These are phyloP conservation scores for Leptothorax acervorum DNA, from an alignment of 2,888 invertebrate genomes.

Conservation along the genomic window DNA sequence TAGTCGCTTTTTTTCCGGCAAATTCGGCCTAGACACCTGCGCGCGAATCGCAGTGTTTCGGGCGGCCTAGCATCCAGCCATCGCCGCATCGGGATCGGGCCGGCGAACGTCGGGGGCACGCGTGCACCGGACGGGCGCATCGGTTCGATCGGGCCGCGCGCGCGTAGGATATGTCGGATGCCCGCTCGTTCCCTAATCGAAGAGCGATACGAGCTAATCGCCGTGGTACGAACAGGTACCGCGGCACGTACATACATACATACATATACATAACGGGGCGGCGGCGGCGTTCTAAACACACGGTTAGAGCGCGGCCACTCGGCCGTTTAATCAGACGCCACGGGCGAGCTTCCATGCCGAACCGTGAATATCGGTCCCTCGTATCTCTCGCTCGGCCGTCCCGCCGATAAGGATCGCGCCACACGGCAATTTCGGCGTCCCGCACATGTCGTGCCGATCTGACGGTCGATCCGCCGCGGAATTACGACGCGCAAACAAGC, in stretches of 20 bases:
- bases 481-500: conserved; percentile 68
- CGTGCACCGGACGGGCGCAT: conserved; percentile 57
- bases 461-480: conserved; percentile 65
- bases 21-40: conserved; percentile 42
- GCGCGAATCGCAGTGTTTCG: conserved; percentile 32
- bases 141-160: conserved; percentile 52
- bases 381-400: conserved; percentile 75
- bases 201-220: conserved; percentile 65
- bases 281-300: conserved; percentile 71
- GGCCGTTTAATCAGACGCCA: conserved; percentile 78
- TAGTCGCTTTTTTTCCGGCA: conserved; percentile 28
- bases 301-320: conserved; percentile 74
- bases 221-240: conserved; percentile 73
- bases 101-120: conserved; percentile 54
- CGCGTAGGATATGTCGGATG: conserved; percentile 48
- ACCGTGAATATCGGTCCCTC: conserved; percentile 83
- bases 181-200: conserved; percentile 66
- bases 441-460: conserved; percentile 83
- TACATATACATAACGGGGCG: conserved; percentile 18
- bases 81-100: neutral
- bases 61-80: conserved; percentile 19
- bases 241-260: conserved; percentile 21
- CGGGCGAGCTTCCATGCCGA: conserved; percentile 79
- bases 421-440: conserved; percentile 83
- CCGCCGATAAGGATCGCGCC: conserved; percentile 81